Evolutionary conservation across 2,888 invertebrate species (phyloP), one percentile per base, ranked within the genome.

Genomic region (Phengaris arion): DNA sequence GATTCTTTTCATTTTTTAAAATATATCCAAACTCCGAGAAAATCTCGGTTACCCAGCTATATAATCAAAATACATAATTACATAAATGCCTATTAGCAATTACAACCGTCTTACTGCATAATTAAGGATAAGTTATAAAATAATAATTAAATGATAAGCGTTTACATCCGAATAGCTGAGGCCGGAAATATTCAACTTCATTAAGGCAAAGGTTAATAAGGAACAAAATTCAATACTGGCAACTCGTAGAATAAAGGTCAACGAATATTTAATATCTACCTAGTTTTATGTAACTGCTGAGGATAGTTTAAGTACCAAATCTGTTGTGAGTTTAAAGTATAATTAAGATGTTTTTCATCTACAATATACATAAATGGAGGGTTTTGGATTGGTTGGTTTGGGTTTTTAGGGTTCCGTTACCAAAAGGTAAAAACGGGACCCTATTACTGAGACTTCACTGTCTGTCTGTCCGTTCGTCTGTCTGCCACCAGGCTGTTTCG

Each of bases 171-270:
- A 72, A 72, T 72, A 52, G 54, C 52, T 6, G 9, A 22, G 22
- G n/a, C 72, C 72, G 72, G 72, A 72, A 72, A 54, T 72, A 52
- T 52, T 72, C 54, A 72, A 13, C 52, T 54, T 52, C 72, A 54
- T 72, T 72, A 72, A 12, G 52, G 15, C 72, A 72, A 72, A 72
- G 72, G 72, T 72, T 72, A 72, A 72, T 72, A 72, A 10, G 72
- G 52, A 72, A 72, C 22, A 54, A 12, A 72, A 70, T 15, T 72
- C 13, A 35, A 72, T 72, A 72, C 52, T 13, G 13, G 51, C 15
- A 48, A 15, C 52, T 52, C 72, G 46, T 72, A 4, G 35, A 52
- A 72, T 54, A 72, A 72, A 72, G 72, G 72, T 72, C 54, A 72
- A 52, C 52, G 15, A 35, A 72, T 54, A 54, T 72, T 72, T 64